Base-by-base conservation (phyloP, 2,888 invertebrate species). In the Junonia oenone region DNA sequence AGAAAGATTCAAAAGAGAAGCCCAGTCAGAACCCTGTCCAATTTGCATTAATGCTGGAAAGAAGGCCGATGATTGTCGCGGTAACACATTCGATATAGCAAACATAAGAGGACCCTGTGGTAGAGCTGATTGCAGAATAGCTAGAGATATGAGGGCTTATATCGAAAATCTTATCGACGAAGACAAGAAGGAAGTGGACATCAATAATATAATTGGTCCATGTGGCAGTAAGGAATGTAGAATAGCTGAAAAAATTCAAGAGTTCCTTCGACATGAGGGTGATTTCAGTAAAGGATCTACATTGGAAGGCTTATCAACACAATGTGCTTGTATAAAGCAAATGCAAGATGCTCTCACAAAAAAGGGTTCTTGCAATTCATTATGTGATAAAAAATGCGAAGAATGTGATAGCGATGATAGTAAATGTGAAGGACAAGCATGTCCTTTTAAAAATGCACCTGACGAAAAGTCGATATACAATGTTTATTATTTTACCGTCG, bases 81-180 rank as follows among this genome's bases (percentile, higher is more conserved):
- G 66, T 5, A 66, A 69, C n/a, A 75, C 72, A 13, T 84, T 85
- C 55, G 84, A 89, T 62, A 72, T 88, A 62, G 83, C 80, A 46
- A 85, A 87, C 55, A 81, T 90, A 59, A 75, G 83, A 73, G 90
- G 90, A 1, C 88, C 87, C 35, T 90, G 90, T 55, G 89, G 89
- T 6, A 80, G 68, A 68, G 66, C 75, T n/a, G 87, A 89, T 55
- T 90, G 90, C 51, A 81, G 75, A 69, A 80, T 90, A 65, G 89
- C 88, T 9, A 80, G 86, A 71, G 77, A 81, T 54, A 69, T 90
- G 58, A 73, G 83, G 63, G 77, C 77, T 15, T 90, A 87, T 58
- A 82, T 90, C 31, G 83, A 85, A 72, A 79, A 77, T 47, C 72
- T 88, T 2, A 77, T 86, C 6, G 79, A 78, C 19, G 88, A 90